A percentile compares a stretch with the other conserved stretches of the same genome.
Evolutionary conservation across 2,888 invertebrate genomes (phyloP).

Genomic region (Megastigmus dorsalis): DNA sequence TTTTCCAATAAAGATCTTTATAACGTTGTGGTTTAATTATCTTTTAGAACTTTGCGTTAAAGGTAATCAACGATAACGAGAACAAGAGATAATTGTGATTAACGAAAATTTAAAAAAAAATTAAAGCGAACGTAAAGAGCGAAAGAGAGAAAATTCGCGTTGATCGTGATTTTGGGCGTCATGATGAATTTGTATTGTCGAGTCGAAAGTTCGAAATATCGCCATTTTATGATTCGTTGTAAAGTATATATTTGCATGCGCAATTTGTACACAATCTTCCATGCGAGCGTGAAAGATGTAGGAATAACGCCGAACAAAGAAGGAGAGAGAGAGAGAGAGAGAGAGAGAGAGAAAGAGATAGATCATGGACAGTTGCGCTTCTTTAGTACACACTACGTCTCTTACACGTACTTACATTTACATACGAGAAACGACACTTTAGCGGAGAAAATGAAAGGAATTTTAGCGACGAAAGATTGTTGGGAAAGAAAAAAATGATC

Average conservation of each 20-base stretch:
- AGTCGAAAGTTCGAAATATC: conserved; percentile 1
- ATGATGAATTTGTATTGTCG: background rate
- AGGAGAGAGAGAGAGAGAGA: background rate
- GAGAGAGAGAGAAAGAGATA: background rate
- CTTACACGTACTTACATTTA: conserved; percentile 15
- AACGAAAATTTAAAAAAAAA: conserved; percentile 12
- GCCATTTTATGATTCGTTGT: conserved; percentile 32
- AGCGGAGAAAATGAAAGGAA: conserved; percentile 13
- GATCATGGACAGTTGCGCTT: conserved; percentile 7
- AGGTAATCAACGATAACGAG: background rate
- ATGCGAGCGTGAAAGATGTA: conserved; percentile 35
- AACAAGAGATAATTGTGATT: conserved; percentile 14
- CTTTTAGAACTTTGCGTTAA: conserved; percentile 28
- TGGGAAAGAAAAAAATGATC: conserved; percentile 59
- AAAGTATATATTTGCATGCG: conserved; percentile 9
- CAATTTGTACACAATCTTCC: conserved; percentile 35
- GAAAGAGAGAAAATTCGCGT: conserved; percentile 25
- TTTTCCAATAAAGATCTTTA: no score
- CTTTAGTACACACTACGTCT: conserved; percentile 4
- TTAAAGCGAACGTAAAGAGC: conserved; percentile 3
- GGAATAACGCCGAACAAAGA: conserved; percentile 2
- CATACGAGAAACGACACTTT: conserved; percentile 2
- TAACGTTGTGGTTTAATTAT: no score
- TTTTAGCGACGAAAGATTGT: conserved; percentile 35
- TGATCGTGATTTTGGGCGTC: conserved; percentile 40